Conservation (phyloP, 2,888 invertebrate genomes). For the Pheosia tremula region DNA sequence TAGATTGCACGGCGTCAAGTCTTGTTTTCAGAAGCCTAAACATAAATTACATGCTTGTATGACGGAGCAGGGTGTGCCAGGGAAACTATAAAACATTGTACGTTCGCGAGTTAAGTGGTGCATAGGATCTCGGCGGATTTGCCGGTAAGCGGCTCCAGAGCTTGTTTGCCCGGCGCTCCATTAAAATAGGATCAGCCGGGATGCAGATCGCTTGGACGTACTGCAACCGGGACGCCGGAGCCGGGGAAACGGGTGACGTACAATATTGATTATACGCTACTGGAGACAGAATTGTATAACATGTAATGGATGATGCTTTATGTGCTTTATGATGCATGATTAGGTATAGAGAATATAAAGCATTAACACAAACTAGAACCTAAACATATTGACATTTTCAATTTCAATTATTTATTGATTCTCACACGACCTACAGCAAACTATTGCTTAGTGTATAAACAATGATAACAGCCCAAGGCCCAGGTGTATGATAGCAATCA, state of each 20-base stretch:
- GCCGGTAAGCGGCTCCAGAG: constrained; percentile 78
- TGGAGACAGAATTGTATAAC: not conserved
- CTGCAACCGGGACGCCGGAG: constrained; percentile 48
- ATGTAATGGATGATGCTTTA: not conserved
- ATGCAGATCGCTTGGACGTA: constrained; percentile 81
- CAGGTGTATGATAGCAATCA: constrained; percentile 57
- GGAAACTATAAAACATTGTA: constrained; percentile 59
- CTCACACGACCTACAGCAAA: constrained; percentile 19
- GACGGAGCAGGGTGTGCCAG: constrained; percentile 27
- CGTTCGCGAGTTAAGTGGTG: constrained; percentile 73
- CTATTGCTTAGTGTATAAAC: constrained; percentile 37
- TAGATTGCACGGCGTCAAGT: constrained; percentile 11
- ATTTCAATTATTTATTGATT: not conserved
- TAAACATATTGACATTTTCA: not conserved
- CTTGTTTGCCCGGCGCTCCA: constrained; percentile 84
- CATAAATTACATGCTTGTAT: constrained; percentile 24
- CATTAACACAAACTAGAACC: too few species aligned
- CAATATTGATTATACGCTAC: constrained; percentile 34
- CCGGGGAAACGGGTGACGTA: constrained; percentile 44
- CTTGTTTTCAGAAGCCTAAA: constrained; percentile 17
- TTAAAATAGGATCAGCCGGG: constrained; percentile 83
- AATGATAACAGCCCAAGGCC: constrained; percentile 58
- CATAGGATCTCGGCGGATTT: constrained; percentile 78
- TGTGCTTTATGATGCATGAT: not conserved
- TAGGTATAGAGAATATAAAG: too few species aligned